Evolutionary conservation across 2,888 invertebrate genomes (phyloP).

Genomic region (Melieria omissa): DNA sequence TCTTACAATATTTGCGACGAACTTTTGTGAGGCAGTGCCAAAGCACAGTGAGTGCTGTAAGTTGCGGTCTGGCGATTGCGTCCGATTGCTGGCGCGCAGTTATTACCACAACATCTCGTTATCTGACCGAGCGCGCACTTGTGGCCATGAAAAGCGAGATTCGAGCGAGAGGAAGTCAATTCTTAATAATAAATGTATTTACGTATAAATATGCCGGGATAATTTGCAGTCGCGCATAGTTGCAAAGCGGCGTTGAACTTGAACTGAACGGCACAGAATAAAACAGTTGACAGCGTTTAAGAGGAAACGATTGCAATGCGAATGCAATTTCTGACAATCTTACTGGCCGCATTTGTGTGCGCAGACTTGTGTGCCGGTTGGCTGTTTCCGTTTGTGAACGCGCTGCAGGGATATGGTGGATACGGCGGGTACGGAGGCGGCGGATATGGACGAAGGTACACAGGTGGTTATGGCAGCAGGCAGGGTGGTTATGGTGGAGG

Average conservation of each 20-base stretch:
- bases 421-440: slow-evolving; percentile 1
- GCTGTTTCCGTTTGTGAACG: slow-evolving; percentile 15
- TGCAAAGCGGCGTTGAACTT: slow-evolving; percentile 22
- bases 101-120: no score
- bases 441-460: background rate
- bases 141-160: no score
- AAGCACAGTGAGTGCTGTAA: no score
- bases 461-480: slow-evolving; percentile 7
- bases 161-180: no score
- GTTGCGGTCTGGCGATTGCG: no score
- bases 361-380: slow-evolving; percentile 13
- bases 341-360: slow-evolving; percentile 6
- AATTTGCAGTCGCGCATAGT: slow-evolving; percentile 14
- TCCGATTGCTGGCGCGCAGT: no score
- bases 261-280: slow-evolving; percentile 9
- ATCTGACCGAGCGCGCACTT: no score
- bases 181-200: background rate
- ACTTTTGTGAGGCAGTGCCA: no score
- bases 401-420: slow-evolving; percentile 16
- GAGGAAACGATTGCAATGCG: background rate
- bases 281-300: background rate
- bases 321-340: slow-evolving; percentile 2
- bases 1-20: no score
- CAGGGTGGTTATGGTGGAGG: slow-evolving; percentile 2
- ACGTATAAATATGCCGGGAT: slow-evolving; percentile 28